Evolutionary conservation across 92 coral and sea anemone genomes (phyloP).

Genomic region (Bergia puertoricense): DNA sequence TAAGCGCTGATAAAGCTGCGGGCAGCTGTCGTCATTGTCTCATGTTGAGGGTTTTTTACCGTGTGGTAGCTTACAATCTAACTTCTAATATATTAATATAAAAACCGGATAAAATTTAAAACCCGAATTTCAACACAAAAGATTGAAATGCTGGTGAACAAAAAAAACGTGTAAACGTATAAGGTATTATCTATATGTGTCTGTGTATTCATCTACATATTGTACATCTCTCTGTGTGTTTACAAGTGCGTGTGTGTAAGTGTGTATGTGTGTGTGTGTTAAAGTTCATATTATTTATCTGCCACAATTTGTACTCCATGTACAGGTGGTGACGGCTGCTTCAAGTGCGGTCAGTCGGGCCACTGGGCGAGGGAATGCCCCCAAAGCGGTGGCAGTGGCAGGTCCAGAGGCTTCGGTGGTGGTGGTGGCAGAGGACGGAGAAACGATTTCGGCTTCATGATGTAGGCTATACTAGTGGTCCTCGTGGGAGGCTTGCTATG

Average conservation of each 20-base stretch:
- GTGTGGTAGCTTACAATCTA: too few relatives aligned
- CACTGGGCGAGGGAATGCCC: slow-evolving; percentile 98
- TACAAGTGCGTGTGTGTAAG: not conserved
- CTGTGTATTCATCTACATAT: too few relatives aligned
- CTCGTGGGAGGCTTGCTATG: not conserved
- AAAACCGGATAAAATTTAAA: too few relatives aligned
- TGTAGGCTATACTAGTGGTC: not conserved
- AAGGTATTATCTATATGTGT: too few relatives aligned
- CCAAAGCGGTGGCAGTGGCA: slow-evolving; percentile 74
- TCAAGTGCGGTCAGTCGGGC: slow-evolving; percentile 92
- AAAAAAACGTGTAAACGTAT: too few relatives aligned
- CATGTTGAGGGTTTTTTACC: not conserved
- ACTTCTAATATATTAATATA: too few relatives aligned
- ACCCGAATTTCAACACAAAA: too few relatives aligned
- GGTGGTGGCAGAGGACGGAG: slow-evolving; percentile 71
- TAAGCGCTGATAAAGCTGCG: not conserved
- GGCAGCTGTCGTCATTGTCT: not conserved
- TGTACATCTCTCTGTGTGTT: too few relatives aligned
- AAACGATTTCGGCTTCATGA: slow-evolving; percentile 44
- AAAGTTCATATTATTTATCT: not conserved
- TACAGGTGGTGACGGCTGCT: slow-evolving; percentile 89
- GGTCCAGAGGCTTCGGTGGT: slow-evolving; percentile 66
- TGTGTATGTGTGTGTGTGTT: too few relatives aligned
- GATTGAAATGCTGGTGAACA: too few relatives aligned
- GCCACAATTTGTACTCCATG: slow-evolving; percentile 5